Base-by-base conservation (phyloP, 2,113 vertebrate species). In the Motacilla alba region DNA sequence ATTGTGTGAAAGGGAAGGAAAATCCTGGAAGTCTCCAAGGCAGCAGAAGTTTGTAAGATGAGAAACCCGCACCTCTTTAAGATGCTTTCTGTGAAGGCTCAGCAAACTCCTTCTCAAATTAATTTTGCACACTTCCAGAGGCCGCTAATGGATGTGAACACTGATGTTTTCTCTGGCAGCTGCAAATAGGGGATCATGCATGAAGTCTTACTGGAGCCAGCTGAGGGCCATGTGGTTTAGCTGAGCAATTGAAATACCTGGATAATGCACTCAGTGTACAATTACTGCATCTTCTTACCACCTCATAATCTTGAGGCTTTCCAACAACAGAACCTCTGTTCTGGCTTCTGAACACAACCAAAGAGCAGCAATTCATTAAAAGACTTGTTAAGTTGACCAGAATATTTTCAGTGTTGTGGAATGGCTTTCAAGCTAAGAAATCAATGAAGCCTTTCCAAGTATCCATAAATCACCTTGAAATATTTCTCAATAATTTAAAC, bases 121-220 rank as follows among this genome's bases (percentile, higher is more conserved):
- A 66, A 70, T 89, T 93, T 88, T 91, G 43, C 74, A 47, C 52
- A 60, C 44, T 84, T 92, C 56, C 46, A 58, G 68, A 89, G 64
- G 44, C 30, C 68, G 41, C 39, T 70, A 58, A 87, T 66, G 67
- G 43, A 62, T 66, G 39, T 73, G 74, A 93, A 46, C 41, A 28
- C 47, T 39, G 49, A 41, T 87, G 70, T 95, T 96, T 96, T 89
- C 78, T 95, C 82, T 96, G 89, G 84, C 95, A 91, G 24, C 15
- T 30, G 28, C 10, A 35, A 82, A 60, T 2, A 76, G 26, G 55
- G 47, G 53, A n/a, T 77, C 74, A 17, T 21, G 58, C 37, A 58
- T 15, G 35, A 81, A 76, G 37, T 59, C 44, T 79, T 73, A 62
- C 46, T 85, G 82, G 55, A 91, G 47, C 63, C 9, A 1, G 59